Evolutionary conservation across 2,113 vertebrate genomes (phyloP).

Genomic region (Acrocephalus arundinaceus): DNA sequence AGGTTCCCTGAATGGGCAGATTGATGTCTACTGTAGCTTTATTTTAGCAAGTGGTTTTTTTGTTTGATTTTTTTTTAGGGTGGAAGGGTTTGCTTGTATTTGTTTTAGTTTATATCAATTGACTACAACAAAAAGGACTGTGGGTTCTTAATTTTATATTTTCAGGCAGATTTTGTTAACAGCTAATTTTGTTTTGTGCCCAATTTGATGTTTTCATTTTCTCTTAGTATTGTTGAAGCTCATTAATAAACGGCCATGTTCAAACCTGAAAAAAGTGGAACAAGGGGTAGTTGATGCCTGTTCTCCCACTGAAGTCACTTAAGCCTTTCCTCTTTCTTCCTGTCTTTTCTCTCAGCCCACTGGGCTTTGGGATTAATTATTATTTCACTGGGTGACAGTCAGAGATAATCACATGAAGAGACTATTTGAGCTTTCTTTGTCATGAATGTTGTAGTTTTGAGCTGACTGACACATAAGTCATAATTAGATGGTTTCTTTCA

Average conservation of each 20-base stretch:
- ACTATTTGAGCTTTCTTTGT: neutral
- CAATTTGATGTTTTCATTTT: neutral
- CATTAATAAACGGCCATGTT: neutral
- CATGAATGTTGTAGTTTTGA: neutral
- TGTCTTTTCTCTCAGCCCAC: neutral
- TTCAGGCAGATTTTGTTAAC: neutral
- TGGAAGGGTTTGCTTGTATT: neutral
- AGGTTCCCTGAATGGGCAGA: neutral
- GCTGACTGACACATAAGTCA: neutral
- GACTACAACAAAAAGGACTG: neutral
- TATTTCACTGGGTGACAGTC: neutral
- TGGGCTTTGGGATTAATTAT: neutral
- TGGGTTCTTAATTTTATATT: neutral
- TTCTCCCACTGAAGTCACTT: neutral
- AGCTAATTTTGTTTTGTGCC: neutral
- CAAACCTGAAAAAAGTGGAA: neutral
- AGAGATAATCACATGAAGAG: neutral
- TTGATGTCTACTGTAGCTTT: neutral
- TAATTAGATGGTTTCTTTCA: neutral
- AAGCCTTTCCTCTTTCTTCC: neutral
- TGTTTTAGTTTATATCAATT: neutral
- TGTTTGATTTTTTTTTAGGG: accelerated
- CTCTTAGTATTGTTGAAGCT: neutral
- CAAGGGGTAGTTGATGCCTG: neutral
- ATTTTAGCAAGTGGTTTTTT: neutral